These are phyloP conservation scores for Sycophaga agraensis DNA, from an alignment of 1,140 invertebrate species.

Conservation along the genomic window DNA sequence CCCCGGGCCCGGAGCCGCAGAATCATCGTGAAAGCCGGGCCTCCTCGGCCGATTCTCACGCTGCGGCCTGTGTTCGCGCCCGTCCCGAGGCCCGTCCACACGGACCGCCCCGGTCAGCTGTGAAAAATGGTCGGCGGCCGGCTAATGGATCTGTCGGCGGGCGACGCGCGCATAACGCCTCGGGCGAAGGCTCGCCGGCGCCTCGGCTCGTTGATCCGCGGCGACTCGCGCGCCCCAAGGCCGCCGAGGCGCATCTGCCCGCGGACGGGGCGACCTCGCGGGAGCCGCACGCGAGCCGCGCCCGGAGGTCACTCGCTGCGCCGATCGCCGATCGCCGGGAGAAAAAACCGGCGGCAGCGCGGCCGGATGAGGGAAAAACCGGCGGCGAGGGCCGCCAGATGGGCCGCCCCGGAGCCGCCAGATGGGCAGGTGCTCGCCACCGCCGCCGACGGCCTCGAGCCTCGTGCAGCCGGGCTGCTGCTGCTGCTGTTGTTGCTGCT, in stretches of 20 bases:
- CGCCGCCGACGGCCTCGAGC: background rate
- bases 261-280: background rate
- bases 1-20: background rate
- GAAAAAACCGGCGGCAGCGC: no score
- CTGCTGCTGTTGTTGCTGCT: no score
- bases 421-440: slow-evolving; percentile 52
- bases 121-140: no score
- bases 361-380: background rate
- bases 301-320: background rate
- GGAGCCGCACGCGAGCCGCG: background rate
- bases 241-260: background rate
- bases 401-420: slow-evolving; percentile 40
- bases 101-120: no score
- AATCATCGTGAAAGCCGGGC: background rate
- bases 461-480: no score
- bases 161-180: no score
- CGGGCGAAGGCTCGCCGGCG: background rate
- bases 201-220: background rate
- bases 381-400: slow-evolving; percentile 35
- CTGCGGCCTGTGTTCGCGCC: no score
- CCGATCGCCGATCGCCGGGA: background rate
- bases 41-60: no score
- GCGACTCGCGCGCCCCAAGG: no score
- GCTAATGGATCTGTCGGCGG: no score
- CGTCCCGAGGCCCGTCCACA: no score